Conservation (phyloP, 2,113 vertebrate genomes). For the Lepus americanus region DNA sequence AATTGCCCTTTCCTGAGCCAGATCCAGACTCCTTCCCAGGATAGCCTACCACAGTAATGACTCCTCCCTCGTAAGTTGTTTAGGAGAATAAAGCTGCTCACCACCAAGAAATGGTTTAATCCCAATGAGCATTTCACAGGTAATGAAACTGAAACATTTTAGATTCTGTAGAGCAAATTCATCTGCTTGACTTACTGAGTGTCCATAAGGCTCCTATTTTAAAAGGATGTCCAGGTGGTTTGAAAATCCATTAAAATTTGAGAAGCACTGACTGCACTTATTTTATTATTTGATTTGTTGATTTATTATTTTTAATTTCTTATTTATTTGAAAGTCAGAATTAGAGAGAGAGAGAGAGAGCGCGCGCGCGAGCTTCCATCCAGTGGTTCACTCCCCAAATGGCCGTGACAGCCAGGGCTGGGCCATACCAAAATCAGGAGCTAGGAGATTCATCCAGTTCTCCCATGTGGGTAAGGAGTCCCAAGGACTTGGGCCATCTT, state of each 20-base stretch:
- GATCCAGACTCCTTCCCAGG: conserved; percentile 10
- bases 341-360: too few relatives aligned
- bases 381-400: too few relatives aligned
- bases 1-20: conserved; percentile 1
- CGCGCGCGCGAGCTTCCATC: too few relatives aligned
- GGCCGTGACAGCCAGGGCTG: too few relatives aligned
- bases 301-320: too few relatives aligned
- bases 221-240: neutral
- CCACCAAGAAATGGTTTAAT: neutral
- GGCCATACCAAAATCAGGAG: too few relatives aligned
- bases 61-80: neutral
- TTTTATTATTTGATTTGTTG: too few relatives aligned
- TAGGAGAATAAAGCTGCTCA: neutral
- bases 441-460: too few relatives aligned
- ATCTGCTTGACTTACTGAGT: conserved; percentile 8
- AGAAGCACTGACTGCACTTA: neutral
- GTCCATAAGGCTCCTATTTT: conserved; percentile 9
- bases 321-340: too few relatives aligned
- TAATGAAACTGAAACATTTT: neutral
- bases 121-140: neutral
- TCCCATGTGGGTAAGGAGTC: too few relatives aligned
- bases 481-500: too few relatives aligned
- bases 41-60: neutral
- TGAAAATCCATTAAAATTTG: conserved; percentile 19
- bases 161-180: neutral